Conservation (phyloP, 2,888 invertebrate genomes). For the Strigamia maritima region DNA sequence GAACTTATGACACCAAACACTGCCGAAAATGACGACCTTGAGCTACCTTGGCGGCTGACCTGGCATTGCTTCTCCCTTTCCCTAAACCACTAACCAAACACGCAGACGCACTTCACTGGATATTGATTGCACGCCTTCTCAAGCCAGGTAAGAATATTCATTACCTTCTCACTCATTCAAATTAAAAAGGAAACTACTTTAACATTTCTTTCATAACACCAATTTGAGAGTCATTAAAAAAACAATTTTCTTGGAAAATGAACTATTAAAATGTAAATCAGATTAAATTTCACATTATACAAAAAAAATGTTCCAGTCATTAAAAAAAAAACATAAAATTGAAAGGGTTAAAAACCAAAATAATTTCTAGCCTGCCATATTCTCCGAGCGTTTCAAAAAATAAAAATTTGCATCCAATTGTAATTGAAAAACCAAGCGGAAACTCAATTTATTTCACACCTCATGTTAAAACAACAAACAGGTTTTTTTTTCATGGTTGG, state of each 20-base stretch:
- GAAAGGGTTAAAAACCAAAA: neutral
- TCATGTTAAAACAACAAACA: neutral
- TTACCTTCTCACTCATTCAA: neutral
- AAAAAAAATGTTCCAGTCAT: no score
- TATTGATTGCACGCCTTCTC: slow-evolving; percentile 13
- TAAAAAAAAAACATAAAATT: no score
- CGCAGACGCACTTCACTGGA: slow-evolving; percentile 11
- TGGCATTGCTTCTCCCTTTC: slow-evolving; percentile 27
- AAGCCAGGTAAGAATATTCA: slow-evolving; percentile 21
- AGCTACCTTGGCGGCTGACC: slow-evolving; percentile 27
- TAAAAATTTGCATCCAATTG: neutral
- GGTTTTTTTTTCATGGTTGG: neutral
- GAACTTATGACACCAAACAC: slow-evolving; percentile 24
- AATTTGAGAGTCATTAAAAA: no score
- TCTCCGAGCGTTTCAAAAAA: neutral
- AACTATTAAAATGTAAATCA: no score
- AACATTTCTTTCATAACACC: neutral
- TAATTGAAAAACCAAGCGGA: neutral
- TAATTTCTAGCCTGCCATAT: neutral
- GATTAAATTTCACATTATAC: no score
- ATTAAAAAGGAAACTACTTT: neutral
- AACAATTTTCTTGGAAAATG: no score
- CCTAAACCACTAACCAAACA: slow-evolving; percentile 13
- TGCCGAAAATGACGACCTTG: slow-evolving; percentile 29
- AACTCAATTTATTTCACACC: neutral